A percentile compares a stretch with the other conserved stretches of the same genome.
phyloP scores from a whole-genome alignment of 2,888 invertebrate genomes.

The Lycocerus yunnanus region DNA sequence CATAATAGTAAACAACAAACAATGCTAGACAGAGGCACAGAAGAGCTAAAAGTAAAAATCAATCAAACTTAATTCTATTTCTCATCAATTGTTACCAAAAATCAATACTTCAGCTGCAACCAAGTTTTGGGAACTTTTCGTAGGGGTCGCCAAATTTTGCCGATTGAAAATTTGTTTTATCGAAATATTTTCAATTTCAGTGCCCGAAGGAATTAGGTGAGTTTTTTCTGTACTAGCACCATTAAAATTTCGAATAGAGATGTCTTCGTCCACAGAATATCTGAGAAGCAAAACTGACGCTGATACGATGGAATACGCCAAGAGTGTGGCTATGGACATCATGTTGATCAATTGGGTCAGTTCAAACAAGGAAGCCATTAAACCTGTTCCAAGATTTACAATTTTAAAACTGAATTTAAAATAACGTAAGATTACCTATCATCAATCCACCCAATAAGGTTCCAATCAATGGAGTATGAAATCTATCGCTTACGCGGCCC shows the following conservation, averaged over 20 bases:
- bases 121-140: background rate
- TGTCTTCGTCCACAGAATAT: background rate
- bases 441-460: constrained; percentile 76
- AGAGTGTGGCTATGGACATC: constrained; percentile 76
- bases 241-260: background rate
- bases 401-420: background rate
- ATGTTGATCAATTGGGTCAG: constrained; percentile 73
- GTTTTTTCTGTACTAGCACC: background rate
- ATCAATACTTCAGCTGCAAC: background rate
- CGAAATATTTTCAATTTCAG: background rate
- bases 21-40: background rate
- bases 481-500: constrained; percentile 72
- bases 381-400: background rate
- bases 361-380: constrained; percentile 72
- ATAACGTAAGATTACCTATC: constrained; percentile 61
- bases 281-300: constrained; percentile 70
- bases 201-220: background rate
- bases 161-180: background rate
- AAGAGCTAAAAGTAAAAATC: background rate
- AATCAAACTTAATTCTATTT: background rate
- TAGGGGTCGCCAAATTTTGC: background rate
- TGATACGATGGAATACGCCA: constrained; percentile 78
- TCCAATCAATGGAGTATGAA: constrained; percentile 79
- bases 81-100: background rate
- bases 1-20: background rate